Percentiles rank a stretch among this genome's conserved stretches.
phyloP scores from a whole-genome alignment of 92 coral and sea anemone species.

The Montipora capitata region DNA sequence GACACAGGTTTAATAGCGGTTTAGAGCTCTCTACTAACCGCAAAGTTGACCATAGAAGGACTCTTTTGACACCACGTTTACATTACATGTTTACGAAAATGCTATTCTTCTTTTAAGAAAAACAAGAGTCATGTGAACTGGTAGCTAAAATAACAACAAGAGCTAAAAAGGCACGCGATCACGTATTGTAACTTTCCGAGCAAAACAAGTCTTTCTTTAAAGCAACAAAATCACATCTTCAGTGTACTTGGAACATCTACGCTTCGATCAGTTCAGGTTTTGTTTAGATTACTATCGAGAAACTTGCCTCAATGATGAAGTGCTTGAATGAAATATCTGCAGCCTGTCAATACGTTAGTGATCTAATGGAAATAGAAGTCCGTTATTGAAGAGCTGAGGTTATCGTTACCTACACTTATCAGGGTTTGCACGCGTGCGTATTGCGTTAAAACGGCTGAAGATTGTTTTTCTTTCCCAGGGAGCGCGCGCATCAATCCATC shows the following conservation, averaged over 20 bases:
- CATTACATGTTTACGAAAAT: slow-evolving; percentile 58
- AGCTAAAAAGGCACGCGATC: slow-evolving; percentile 24
- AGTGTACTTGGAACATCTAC: not conserved
- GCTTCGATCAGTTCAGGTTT: not conserved
- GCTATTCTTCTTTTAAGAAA: slow-evolving; percentile 20
- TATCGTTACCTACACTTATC: slow-evolving; percentile 17
- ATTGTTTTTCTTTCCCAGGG: not conserved
- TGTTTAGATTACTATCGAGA: not conserved
- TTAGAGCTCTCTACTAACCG: slow-evolving; percentile 1
- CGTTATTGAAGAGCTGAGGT: slow-evolving; percentile 10
- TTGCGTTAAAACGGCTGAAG: not conserved
- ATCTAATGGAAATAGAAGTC: slow-evolving; percentile 35
- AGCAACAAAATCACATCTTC: not conserved
- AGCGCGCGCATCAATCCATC: not conserved
- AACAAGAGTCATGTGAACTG: slow-evolving; percentile 28
- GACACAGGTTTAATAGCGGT: not conserved
- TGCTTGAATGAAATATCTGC: slow-evolving; percentile 33
- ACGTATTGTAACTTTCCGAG: not conserved
- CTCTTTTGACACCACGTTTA: slow-evolving; percentile 18
- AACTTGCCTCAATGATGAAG: slow-evolving; percentile 15
- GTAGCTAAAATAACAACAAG: slow-evolving; percentile 21
- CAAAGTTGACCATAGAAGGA: slow-evolving; percentile 3
- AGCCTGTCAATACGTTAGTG: slow-evolving; percentile 26
- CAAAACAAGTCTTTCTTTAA: not conserved
- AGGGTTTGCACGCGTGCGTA: slow-evolving; percentile 13